Evolutionary conservation across 2,888 invertebrate species (phyloP).

Genomic region (Lucinisca nassula): DNA sequence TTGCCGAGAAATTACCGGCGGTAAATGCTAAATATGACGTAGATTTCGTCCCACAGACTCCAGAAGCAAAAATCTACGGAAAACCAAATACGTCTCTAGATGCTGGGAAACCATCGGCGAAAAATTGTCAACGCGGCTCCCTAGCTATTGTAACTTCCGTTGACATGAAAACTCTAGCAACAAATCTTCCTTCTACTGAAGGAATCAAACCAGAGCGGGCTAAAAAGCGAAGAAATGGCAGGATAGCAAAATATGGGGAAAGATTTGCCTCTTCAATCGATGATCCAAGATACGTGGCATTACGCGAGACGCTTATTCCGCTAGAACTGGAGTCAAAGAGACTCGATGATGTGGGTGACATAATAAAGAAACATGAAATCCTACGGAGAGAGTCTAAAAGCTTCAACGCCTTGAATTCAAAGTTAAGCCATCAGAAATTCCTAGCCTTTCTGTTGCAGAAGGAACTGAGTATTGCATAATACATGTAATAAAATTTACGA

Average conservation of each 20-base stretch:
- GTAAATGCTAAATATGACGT: not conserved
- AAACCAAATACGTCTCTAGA: not conserved
- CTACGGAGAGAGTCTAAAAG: slow-evolving; percentile 44
- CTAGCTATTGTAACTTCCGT: not conserved
- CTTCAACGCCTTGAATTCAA: slow-evolving; percentile 28
- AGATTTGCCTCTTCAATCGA: slow-evolving; percentile 43
- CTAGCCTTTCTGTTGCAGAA: slow-evolving; percentile 58
- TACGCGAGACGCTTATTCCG: slow-evolving; percentile 32
- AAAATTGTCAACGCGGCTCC: not conserved
- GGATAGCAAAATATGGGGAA: slow-evolving; percentile 28
- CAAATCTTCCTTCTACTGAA: not conserved
- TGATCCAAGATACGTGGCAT: slow-evolving; percentile 62
- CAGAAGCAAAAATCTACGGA: not conserved
- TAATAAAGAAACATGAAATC: slow-evolving; percentile 54
- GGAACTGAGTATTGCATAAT: slow-evolving; percentile 14
- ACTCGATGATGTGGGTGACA: slow-evolving; percentile 34
- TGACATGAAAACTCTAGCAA: not conserved
- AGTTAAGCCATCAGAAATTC: slow-evolving; percentile 60
- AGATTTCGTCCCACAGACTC: not conserved
- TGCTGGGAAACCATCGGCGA: not conserved
- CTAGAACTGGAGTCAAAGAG: not conserved
- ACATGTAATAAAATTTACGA: too few species aligned
- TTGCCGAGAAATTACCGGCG: not conserved
- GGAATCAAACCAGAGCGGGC: slow-evolving; percentile 9
- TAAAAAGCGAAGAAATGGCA: not conserved